Conservation (phyloP, 2,113 vertebrate species). For the Myrmecobius fasciatus region DNA sequence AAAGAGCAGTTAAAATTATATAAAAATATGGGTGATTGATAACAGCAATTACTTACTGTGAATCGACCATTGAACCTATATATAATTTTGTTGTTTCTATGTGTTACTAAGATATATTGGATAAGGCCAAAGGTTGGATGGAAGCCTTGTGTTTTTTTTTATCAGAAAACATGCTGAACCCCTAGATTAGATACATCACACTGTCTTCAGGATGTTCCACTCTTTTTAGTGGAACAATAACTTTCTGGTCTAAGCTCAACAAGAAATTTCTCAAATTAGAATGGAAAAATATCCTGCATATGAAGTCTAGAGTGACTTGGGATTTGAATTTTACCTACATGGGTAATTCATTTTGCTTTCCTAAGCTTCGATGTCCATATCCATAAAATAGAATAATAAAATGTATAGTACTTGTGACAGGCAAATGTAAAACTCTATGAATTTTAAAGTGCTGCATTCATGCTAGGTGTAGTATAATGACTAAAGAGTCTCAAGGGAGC, state of each 20-base stretch:
- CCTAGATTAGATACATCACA: neutral
- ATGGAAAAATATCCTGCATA: neutral
- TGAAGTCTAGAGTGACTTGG: neutral
- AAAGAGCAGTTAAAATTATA: conserved; percentile 14
- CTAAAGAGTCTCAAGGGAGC: neutral
- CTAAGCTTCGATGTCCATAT: neutral
- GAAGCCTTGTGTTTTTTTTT: neutral
- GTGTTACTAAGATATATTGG: neutral
- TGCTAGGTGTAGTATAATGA: neutral
- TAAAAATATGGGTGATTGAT: neutral
- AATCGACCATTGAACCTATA: neutral
- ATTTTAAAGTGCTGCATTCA: neutral
- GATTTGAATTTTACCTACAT: neutral
- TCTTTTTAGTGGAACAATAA: neutral
- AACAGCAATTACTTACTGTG: neutral
- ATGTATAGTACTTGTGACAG: neutral
- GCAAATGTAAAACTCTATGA: neutral
- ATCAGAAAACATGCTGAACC: neutral
- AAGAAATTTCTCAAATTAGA: neutral
- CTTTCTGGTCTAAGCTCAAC: neutral
- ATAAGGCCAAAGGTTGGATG: neutral
- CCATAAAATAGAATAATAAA: neutral
- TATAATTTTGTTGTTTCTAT: neutral
- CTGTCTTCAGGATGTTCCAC: neutral
- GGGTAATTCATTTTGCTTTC: neutral